phyloP scores from a whole-genome alignment of 1,140 invertebrate genomes.

The Drosophila tristis region DNA sequence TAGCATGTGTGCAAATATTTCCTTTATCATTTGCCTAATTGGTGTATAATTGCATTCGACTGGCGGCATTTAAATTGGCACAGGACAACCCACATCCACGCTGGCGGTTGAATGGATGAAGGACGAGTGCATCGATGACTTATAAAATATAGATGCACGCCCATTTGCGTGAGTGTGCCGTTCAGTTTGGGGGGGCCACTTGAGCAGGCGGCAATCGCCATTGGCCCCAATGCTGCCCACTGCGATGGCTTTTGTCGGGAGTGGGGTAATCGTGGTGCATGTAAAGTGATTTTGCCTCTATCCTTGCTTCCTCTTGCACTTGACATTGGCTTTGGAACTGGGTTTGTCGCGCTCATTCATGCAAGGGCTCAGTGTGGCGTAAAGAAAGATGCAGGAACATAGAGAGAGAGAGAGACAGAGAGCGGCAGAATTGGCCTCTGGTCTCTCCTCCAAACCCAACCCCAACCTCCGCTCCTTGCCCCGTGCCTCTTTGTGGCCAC shows the following conservation, averaged over 20 bases:
- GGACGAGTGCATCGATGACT: slow-evolving; percentile 56
- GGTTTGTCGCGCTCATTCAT: slow-evolving; percentile 64
- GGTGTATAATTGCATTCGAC: slow-evolving; percentile 10
- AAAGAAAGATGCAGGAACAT: slow-evolving; percentile 1
- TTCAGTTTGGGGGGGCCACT: slow-evolving; percentile 49
- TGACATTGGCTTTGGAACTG: slow-evolving; percentile 64
- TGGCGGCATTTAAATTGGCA: slow-evolving; percentile 9
- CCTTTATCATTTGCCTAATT: slow-evolving; percentile 13
- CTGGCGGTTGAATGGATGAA: background rate
- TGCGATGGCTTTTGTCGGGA: no score
- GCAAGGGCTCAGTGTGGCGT: slow-evolving; percentile 16
- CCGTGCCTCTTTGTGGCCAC: slow-evolving; percentile 19
- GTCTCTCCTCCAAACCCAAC: background rate
- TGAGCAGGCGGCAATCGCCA: background rate
- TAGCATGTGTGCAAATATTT: slow-evolving; percentile 19
- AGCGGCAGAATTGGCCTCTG: slow-evolving; percentile 38
- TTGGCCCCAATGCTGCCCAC: slow-evolving; percentile 4
- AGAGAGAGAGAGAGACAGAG: background rate
- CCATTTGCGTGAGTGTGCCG: slow-evolving; percentile 45
- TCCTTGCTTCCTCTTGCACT: slow-evolving; percentile 49
- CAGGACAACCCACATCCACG: background rate
- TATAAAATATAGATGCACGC: slow-evolving; percentile 64
- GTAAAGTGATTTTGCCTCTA: slow-evolving; percentile 29
- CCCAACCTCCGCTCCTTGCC: background rate
- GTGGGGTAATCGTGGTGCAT: slow-evolving; percentile 27